Base-by-base conservation (phyloP, 2,113 vertebrate species). In the Nothocercus nigrocapillus region DNA sequence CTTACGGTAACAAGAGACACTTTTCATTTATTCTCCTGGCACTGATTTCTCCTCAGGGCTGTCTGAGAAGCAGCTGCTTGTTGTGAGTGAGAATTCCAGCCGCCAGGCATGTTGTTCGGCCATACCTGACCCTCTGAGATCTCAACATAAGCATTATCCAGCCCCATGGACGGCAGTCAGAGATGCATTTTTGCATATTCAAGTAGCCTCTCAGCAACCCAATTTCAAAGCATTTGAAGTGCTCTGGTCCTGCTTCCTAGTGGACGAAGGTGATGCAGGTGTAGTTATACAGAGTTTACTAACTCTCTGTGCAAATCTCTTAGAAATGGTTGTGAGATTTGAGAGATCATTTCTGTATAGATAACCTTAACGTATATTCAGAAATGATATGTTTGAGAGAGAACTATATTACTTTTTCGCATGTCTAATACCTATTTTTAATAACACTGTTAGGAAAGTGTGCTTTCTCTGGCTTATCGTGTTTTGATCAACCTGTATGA, bases 101-200 rank as follows among this genome's bases (percentile, higher is more conserved):
- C 9, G 0, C 0, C 13, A 30, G 32, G 19, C 16, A 28, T 0
- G 0, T 64, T 2, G 0, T 61, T 80, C 72, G 72, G 53, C 30
- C 2, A 0, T 76, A 4, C 24, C 38, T n/a, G 11, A 69, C 85
- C 9, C 18, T 24, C 5, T 30, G 53, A 59, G 36, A 45, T 38
- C 51, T 15, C 24, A 56, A 2, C 68, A 14, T 2, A 32, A 53
- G 44, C 81, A 30, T 84, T 18, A 7, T 80, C 2, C 22, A 59
- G 32, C 27, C 30, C 49, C 18, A 36, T 51, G 3, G 63, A 44
- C 0, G 68, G 20, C 9, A 0, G 2, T 86, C 30, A 62, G 66
- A 61, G 89, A 44, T 53, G 8, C 24, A 3, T 36, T 64, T 10
- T 8, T 88, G 27, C 38, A 11, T 51, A 12, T 51, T 17, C 15